phyloP scores from a whole-genome alignment of 1,140 invertebrate species.

The Psix sp. region DNA sequence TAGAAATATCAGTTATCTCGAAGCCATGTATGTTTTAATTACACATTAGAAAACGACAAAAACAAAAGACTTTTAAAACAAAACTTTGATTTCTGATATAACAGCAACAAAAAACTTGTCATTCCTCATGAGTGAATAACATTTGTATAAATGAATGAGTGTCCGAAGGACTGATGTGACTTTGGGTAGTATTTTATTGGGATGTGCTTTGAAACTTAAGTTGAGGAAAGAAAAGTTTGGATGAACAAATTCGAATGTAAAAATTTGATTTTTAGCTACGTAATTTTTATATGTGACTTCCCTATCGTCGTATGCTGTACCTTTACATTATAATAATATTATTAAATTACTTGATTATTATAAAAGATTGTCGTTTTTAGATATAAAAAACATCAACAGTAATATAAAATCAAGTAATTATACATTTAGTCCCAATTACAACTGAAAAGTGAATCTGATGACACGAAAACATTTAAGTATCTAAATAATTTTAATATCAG shows the following conservation, averaged over 20 bases:
- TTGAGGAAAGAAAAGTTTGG: slow-evolving; percentile 56
- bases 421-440: slow-evolving; percentile 28
- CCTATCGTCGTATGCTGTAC: slow-evolving; percentile 39
- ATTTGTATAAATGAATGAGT: slow-evolving; percentile 57
- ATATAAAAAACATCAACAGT: slow-evolving; percentile 8
- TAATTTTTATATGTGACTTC: slow-evolving; percentile 49
- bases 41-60: not conserved
- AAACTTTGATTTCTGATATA: slow-evolving; percentile 12
- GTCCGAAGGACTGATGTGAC: slow-evolving; percentile 44
- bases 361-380: not conserved
- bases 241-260: slow-evolving; percentile 45
- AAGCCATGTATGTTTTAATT: too few species aligned
- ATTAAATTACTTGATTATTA: slow-evolving; percentile 42
- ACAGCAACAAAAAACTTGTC: slow-evolving; percentile 47
- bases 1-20: too few species aligned
- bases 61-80: too few species aligned
- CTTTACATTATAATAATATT: slow-evolving; percentile 43
- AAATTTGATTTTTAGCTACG: slow-evolving; percentile 44
- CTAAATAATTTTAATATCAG: slow-evolving; percentile 37
- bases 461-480: slow-evolving; percentile 33
- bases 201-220: slow-evolving; percentile 39
- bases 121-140: slow-evolving; percentile 60
- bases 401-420: slow-evolving; percentile 48
- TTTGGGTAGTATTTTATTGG: slow-evolving; percentile 54
- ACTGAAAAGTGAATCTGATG: slow-evolving; percentile 35